Conservation (phyloP, 1,140 invertebrate species). For the Sinonovacula constricta region DNA sequence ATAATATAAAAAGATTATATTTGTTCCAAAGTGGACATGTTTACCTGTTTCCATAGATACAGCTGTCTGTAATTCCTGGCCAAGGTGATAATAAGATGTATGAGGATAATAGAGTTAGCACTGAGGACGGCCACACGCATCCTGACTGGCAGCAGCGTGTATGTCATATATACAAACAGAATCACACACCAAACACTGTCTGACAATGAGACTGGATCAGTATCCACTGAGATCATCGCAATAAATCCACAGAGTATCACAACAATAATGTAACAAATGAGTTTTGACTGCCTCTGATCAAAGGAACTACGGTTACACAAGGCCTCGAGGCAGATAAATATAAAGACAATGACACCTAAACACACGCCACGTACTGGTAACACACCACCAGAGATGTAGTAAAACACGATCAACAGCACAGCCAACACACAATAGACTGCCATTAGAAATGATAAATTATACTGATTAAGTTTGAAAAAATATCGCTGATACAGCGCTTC, state of each 20-base stretch:
- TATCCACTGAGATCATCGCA: conserved; percentile 79
- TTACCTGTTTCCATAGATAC: conserved; percentile 77
- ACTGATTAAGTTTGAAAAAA: conserved; percentile 95
- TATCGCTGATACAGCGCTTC: conserved; percentile 95
- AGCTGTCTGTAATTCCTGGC: conserved; percentile 66
- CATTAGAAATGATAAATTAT: conserved; percentile 90
- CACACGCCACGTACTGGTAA: conserved; percentile 68
- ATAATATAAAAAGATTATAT: too few relatives aligned
- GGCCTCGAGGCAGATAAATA: conserved; percentile 84
- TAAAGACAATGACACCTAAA: conserved; percentile 73
- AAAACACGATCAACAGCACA: conserved; percentile 81
- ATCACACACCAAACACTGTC: conserved; percentile 85
- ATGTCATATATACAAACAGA: conserved; percentile 92
- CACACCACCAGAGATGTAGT: conserved; percentile 74
- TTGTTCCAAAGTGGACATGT: too few relatives aligned
- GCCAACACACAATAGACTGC: conserved; percentile 86
- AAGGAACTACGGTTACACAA: conserved; percentile 89
- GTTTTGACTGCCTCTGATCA: conserved; percentile 91
- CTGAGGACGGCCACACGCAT: conserved; percentile 88
- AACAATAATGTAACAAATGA: conserved; percentile 88
- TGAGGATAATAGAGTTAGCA: conserved; percentile 83
- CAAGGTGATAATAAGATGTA: conserved; percentile 83
- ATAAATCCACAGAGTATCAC: conserved; percentile 86
- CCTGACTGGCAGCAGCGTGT: conserved; percentile 89
- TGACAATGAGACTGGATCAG: conserved; percentile 70